Percentiles rank a stretch among this genome's conserved stretches.
Evolutionary conservation across 2,113 vertebrate genomes (phyloP).

Genomic region (Gorsachius goisagi): DNA sequence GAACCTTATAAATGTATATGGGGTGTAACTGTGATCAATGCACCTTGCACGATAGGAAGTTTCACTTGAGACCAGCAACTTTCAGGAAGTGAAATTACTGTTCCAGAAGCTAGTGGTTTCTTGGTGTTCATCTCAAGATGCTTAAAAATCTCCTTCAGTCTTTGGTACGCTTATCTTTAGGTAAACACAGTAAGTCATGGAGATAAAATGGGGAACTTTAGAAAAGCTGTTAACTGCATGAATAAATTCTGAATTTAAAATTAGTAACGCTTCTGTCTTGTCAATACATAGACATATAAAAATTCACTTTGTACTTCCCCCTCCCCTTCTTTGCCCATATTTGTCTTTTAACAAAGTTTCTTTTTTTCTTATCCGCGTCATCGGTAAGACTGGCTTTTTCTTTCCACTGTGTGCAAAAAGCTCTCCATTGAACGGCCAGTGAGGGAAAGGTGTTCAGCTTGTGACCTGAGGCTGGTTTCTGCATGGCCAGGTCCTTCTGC

Average conservation of each 20-base stretch:
- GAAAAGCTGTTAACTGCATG: neutral
- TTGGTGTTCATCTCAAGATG: neutral
- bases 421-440: neutral
- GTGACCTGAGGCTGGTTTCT: neutral
- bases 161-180: neutral
- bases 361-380: neutral
- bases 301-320: neutral
- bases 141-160: neutral
- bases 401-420: neutral
- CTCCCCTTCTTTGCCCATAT: neutral
- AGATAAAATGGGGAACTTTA: conserved; percentile 10
- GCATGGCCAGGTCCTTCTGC: neutral
- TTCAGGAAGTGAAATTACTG: neutral
- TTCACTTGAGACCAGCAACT: neutral
- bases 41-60: neutral
- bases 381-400: neutral
- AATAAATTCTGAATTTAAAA: conserved; percentile 28
- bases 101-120: neutral
- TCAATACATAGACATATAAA: neutral
- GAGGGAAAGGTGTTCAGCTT: neutral
- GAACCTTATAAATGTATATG: neutral
- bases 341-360: neutral
- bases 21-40: rapidly evolving
- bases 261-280: neutral
- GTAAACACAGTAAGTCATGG: neutral